These are phyloP conservation scores for Ginglymostoma cirratum DNA, from an alignment of 2,113 vertebrate species.

Conservation along the genomic window DNA sequence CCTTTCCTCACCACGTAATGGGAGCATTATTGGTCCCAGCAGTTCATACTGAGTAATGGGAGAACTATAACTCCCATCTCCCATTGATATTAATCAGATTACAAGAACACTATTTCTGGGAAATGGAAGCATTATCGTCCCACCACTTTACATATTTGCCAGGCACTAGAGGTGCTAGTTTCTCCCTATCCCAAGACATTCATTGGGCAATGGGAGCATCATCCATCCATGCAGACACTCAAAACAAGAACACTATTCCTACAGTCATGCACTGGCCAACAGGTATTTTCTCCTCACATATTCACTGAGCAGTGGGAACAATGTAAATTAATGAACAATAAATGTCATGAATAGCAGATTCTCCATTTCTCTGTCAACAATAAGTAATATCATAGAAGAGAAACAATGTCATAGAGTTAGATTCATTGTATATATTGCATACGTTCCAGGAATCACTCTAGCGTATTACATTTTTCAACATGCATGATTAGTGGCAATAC, in stretches of 20 bases:
- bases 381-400: background rate
- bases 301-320: background rate
- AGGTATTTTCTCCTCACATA: background rate
- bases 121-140: background rate
- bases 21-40: background rate
- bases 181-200: background rate
- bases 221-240: background rate
- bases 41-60: background rate
- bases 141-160: background rate
- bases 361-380: background rate
- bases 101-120: background rate
- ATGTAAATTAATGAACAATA: background rate
- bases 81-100: background rate
- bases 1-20: background rate
- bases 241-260: background rate
- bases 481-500: background rate
- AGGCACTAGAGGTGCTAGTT: background rate
- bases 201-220: background rate
- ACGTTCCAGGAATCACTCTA: background rate
- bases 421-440: background rate
- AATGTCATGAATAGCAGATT: background rate
- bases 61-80: background rate
- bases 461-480: background rate
- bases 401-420: background rate
- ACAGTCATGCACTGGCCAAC: background rate